Percentiles rank a stretch among this genome's conserved stretches.
phyloP scores from a whole-genome alignment of 2,797 vertebrate genomes.

The Poeciliopsis presidionis region DNA sequence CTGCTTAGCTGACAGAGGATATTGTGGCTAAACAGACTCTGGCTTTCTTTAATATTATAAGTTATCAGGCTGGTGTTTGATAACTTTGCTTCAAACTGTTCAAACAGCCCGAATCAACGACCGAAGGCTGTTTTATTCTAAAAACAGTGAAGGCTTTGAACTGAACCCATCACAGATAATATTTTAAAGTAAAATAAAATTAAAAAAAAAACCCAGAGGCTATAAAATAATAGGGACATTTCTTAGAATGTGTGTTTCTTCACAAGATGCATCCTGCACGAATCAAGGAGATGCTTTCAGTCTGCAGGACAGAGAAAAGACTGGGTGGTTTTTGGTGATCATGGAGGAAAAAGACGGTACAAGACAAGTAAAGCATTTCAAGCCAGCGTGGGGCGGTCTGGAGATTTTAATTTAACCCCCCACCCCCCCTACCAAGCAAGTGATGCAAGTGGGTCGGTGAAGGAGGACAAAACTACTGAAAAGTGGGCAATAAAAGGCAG shows the following conservation, averaged over 20 bases:
- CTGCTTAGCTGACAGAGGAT: neutral
- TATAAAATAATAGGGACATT: neutral
- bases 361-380: neutral
- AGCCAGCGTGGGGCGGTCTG: neutral
- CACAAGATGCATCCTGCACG: neutral
- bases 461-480: neutral
- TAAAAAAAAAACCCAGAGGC: neutral
- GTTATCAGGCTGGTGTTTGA: neutral
- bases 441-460: neutral
- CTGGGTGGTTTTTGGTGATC: neutral
- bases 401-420: conserved; percentile 3
- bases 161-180: neutral
- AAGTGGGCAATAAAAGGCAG: neutral
- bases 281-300: neutral
- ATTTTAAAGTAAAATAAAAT: neutral
- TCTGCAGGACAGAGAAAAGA: neutral
- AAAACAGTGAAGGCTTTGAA: neutral
- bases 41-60: neutral
- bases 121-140: neutral
- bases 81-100: neutral
- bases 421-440: neutral
- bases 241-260: neutral
- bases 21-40: neutral
- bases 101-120: neutral
- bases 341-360: neutral